A percentile compares a stretch with the other conserved stretches of the same genome.
phyloP scores from a whole-genome alignment of 2,797 vertebrate genomes.

The Phoeniculus purpureus region DNA sequence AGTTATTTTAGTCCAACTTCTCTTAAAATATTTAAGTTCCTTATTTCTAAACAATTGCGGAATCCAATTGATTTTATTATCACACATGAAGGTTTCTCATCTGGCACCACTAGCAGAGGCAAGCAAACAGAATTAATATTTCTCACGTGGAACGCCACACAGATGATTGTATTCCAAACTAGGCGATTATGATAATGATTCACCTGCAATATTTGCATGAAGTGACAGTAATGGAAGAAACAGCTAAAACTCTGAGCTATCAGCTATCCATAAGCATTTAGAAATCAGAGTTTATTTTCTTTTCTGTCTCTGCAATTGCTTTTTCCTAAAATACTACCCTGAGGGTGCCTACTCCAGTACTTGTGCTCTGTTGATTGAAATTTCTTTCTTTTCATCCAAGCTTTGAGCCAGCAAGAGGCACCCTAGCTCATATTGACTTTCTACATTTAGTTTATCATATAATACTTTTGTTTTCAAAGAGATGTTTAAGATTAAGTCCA shows the following conservation, averaged over 20 bases:
- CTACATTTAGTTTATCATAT: background rate
- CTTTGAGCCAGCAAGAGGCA: background rate
- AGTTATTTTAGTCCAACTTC: slow-evolving; percentile 52
- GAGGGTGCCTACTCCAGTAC: background rate
- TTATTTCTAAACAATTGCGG: slow-evolving; percentile 52
- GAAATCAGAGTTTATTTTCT: slow-evolving; percentile 38
- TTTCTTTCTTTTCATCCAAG: background rate
- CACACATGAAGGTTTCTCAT: slow-evolving; percentile 31
- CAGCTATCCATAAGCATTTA: slow-evolving; percentile 1
- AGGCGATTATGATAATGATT: slow-evolving; percentile 43
- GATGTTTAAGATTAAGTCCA: too few species aligned
- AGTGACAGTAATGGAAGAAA: slow-evolving; percentile 15
- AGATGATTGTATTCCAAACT: slow-evolving; percentile 18
- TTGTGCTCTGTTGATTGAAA: background rate
- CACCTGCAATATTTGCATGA: slow-evolving; percentile 41
- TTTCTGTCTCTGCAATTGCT: slow-evolving; percentile 23
- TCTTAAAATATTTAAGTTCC: slow-evolving; percentile 60
- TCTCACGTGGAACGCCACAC: background rate
- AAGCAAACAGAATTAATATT: slow-evolving; percentile 48
- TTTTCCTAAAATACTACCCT: slow-evolving; percentile 46
- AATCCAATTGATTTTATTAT: slow-evolving; percentile 65
- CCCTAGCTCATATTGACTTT: background rate
- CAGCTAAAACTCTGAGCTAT: background rate
- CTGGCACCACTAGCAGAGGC: slow-evolving; percentile 13
- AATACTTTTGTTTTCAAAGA: too few species aligned